Evolutionary conservation across 1,140 invertebrate genomes (phyloP), one percentile per base, ranked within the genome.

Genomic region (Lerema accius): DNA sequence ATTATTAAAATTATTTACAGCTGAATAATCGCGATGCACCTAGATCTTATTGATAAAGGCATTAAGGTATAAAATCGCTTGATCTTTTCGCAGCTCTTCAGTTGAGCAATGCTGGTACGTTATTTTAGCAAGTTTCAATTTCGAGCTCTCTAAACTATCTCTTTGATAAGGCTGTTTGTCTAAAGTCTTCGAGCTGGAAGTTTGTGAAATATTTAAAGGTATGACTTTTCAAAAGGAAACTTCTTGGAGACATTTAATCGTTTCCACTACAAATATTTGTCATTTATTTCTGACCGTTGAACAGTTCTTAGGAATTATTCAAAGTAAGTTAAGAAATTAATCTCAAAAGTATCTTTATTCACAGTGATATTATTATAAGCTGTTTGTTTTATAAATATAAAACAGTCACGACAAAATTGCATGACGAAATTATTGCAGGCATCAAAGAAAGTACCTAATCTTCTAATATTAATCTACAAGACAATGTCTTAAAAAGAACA

Each of bases 61-160:
- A 32, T 32, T 3, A 1, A 45, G 10, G 9, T 19, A 19, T 1
- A 4, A 28, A 28, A 28, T 14, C 19, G 23, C 23, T 26, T 48
- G 45, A 9, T 5, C 1, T 46, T 46, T n/a, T 48, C 10, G 11
- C 11, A 19, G 1, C 23, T 0, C n/a, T 14, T 3, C 0, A 26
- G 23, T 11, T 32, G 4, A 14, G n/a, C 11, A 46, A 23, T 10
- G n/a, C n/a, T 14, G 19, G 23, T 26, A 26, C 23, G 11, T 13
- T 28, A 48, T n/a, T 48, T 14, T 1, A 48, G 5, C n/a, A 48
- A 28, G 23, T 48, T 48, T 48, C 19, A 48, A 48, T 49, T 49
- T 35, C 28, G 14, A 16, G 46, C 10, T 35, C 46, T 49, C 46
- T 15, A 49, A 37, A 49, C 46, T 49, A 16, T 49, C 46, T 35